Base-by-base conservation (phyloP, 2,113 vertebrate species). In the Proterorhinus semilunaris region DNA sequence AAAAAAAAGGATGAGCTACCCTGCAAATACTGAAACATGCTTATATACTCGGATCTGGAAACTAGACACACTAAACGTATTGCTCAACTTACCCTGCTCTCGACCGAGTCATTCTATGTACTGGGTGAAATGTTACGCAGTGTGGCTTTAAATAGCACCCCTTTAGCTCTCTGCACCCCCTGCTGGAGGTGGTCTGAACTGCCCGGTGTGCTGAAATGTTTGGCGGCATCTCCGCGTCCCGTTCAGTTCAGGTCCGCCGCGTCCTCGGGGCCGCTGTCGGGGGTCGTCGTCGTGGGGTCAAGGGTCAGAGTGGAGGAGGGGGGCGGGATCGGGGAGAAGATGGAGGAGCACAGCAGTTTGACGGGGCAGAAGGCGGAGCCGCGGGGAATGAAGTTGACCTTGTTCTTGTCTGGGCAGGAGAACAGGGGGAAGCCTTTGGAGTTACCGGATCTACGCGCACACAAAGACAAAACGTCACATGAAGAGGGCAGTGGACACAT, bases 341-440 rank as follows among this genome's bases (percentile, higher is more conserved):
- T 90, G 49, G 89, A 85, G 78, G 96, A 95, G 69, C 94, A 95
- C 71, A 96, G 92, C 65, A 98, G 93, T 87, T 96, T 97, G 69
- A 98, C 96, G 62, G 96, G 96, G 92, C 96, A 98, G 94, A 98
- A 98, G 91, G 97, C 96, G 13, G 96, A 97, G 89, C 96, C 96
- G 2, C 95, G 95, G 62, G 96, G 96, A 88, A 95, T 95, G 93
- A 98, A 98, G 93, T 98, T 98, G 92, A 98, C 96, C 90, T 97
- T 98, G 94, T 98, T 98, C 95, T 96, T 97, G 93, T 98, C 96
- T 70, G 96, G 96, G 81, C 96, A 98, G 74, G 96, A 98, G 94
- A 98, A 96, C 87, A 97, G 94, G 81, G 96, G 95, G 91, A 95
- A 91, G 87, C 95, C 94, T 93, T 94, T 86, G 83, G 95, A 95